A percentile compares a stretch with the other conserved stretches of the same genome.
phyloP scores from a whole-genome alignment of 2,888 invertebrate species.

The Eupithecia subumbrata region DNA sequence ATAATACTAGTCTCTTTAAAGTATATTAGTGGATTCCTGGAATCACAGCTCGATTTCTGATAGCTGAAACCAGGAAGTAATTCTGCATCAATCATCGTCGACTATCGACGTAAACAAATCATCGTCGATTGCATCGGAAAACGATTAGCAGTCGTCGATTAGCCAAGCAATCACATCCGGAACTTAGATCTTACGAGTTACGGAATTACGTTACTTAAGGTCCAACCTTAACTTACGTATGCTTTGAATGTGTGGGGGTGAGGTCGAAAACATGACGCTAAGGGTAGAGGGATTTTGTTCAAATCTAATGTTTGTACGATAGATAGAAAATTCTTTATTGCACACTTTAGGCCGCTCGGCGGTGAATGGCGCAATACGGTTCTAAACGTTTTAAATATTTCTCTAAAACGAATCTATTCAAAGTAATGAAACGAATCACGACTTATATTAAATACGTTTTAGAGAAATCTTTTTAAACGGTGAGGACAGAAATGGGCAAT shows the following conservation, averaged over 20 bases:
- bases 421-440: too few relatives aligned
- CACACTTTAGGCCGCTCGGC: too few relatives aligned
- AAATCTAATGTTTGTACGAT: background rate
- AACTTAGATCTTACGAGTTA: background rate
- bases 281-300: background rate
- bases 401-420: too few relatives aligned
- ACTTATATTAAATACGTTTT: too few relatives aligned
- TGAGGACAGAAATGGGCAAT: too few relatives aligned
- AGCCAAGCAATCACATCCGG: slow-evolving; percentile 21
- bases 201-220: background rate
- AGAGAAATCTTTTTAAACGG: too few relatives aligned
- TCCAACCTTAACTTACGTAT: background rate
- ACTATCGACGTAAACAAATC: slow-evolving; percentile 55
- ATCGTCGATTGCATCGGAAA: slow-evolving; percentile 54
- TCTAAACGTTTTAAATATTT: too few relatives aligned
- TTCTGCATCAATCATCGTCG: slow-evolving; percentile 25
- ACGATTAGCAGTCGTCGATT: slow-evolving; percentile 55
- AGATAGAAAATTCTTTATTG: too few relatives aligned
- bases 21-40: background rate
- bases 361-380: too few relatives aligned
- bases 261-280: background rate
- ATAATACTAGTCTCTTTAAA: background rate
- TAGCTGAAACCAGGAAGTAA: slow-evolving; percentile 7
- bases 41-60: background rate
- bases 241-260: background rate